A percentile compares a stretch with the other conserved stretches of the same genome.
Conservation (phyloP, 2,113 vertebrate species). For the Paramormyrops kingsleyae region DNA sequence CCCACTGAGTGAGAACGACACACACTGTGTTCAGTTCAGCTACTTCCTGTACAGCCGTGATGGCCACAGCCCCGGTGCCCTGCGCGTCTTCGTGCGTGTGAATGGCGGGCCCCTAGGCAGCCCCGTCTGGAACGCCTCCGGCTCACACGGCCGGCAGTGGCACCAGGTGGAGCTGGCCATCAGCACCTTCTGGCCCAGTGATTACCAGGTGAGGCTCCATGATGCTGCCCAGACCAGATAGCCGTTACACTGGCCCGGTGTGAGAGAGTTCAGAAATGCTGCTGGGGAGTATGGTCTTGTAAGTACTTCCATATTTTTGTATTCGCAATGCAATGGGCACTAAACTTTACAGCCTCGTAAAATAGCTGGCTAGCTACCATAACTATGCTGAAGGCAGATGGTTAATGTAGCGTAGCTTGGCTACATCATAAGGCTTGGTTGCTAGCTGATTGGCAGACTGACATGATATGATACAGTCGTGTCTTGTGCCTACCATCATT, state of each 20-base stretch:
- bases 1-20: constrained; percentile 89
- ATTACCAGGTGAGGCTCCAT: constrained; percentile 78
- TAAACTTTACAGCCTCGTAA: neutral
- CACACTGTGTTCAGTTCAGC: constrained; percentile 96
- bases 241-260: neutral
- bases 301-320: neutral
- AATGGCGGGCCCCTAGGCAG: constrained; percentile 77
- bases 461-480: neutral
- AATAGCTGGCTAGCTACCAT: neutral
- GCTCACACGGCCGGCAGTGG: constrained; percentile 84
- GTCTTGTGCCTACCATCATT: neutral
- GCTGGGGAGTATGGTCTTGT: neutral
- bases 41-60: constrained; percentile 90
- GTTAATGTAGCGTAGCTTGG: neutral
- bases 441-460: neutral
- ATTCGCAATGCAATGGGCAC: neutral
- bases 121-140: constrained; percentile 81
- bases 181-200: constrained; percentile 94
- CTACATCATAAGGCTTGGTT: neutral
- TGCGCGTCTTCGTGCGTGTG: constrained; percentile 78
- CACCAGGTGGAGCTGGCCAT: constrained; percentile 89
- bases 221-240: neutral
- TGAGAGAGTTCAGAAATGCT: neutral
- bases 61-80: constrained; percentile 78
- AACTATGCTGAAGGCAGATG: neutral